Percentiles rank a stretch among this genome's conserved stretches.
These are phyloP conservation scores for Torymus texanus DNA, from an alignment of 2,888 invertebrate species.

Conservation along the genomic window DNA sequence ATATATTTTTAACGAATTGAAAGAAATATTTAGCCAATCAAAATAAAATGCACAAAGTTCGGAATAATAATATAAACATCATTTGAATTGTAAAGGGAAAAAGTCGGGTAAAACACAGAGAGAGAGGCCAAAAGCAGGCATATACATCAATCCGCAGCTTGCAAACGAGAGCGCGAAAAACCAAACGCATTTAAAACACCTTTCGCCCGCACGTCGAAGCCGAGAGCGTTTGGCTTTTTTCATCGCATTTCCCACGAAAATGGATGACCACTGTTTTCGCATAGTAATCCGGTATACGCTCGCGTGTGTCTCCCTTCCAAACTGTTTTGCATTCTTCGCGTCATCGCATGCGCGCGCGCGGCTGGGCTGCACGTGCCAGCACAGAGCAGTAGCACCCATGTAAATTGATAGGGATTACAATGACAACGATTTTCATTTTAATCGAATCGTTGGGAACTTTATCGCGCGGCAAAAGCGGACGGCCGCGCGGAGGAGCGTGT, in stretches of 20 bases:
- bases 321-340: constrained; percentile 50
- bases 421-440: constrained; percentile 55
- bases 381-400: constrained; percentile 24
- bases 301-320: background rate
- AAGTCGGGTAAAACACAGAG: too few relatives aligned
- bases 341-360: constrained; percentile 17
- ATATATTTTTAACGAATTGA: too few relatives aligned
- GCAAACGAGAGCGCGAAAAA: background rate
- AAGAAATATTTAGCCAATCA: too few relatives aligned
- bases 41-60: too few relatives aligned
- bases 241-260: constrained; percentile 9
- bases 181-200: constrained; percentile 17
- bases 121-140: background rate
- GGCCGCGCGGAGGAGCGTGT: constrained; percentile 26
- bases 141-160: background rate
- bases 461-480: constrained; percentile 40
- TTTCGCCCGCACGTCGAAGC: background rate
- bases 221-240: background rate
- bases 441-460: constrained; percentile 53
- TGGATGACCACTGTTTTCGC: constrained; percentile 47
- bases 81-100: too few relatives aligned
- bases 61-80: too few relatives aligned
- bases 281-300: constrained; percentile 34
- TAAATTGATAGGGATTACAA: constrained; percentile 57
- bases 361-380: background rate